Evolutionary conservation across 2,113 vertebrate species (phyloP).

Genomic region (Microcebus ravelobensis): DNA sequence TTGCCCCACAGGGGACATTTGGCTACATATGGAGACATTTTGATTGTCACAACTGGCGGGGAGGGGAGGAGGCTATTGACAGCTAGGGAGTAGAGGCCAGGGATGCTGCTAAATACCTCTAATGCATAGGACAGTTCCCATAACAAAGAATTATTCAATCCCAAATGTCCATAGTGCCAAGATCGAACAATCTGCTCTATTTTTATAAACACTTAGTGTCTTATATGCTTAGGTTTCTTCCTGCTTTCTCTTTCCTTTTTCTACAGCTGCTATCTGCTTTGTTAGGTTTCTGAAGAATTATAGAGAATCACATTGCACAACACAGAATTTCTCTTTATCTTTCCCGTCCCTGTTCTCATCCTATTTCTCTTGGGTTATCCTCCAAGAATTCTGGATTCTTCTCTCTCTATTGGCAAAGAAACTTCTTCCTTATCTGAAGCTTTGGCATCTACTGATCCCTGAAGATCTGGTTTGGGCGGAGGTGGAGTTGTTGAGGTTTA

Average conservation of each 20-base stretch:
- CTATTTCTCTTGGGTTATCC: not conserved
- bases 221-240: not conserved
- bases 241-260: not conserved
- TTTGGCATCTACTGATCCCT: not conserved
- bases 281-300: not conserved
- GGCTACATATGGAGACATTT: not conserved
- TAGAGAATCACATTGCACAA: not conserved
- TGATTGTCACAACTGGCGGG: not conserved
- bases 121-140: not conserved
- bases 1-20: not conserved
- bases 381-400: not conserved
- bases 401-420: not conserved
- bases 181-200: not conserved
- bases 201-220: not conserved
- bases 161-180: not conserved
- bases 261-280: not conserved
- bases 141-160: not conserved
- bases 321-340: not conserved
- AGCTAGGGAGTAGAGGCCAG: not conserved
- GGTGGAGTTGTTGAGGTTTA: not conserved
- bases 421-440: not conserved
- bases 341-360: not conserved
- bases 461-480: not conserved
- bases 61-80: not conserved
- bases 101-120: not conserved